Base-by-base conservation (phyloP, 2,797 vertebrate genomes). In the Aotus griseimembra region DNA sequence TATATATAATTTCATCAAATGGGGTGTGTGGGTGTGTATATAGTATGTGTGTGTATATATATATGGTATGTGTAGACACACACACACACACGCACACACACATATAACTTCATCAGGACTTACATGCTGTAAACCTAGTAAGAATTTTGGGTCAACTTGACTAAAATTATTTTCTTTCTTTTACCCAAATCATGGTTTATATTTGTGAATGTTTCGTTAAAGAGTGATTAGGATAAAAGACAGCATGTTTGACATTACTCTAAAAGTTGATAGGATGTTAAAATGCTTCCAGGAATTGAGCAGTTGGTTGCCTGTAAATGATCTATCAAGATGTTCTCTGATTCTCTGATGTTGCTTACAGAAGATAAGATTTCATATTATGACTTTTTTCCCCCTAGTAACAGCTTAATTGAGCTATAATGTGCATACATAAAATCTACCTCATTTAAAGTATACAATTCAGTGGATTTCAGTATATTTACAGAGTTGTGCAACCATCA, bases 141-240 rank as follows among this genome's bases (percentile, higher is more conserved):
- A 33, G 4, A 30, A 11, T 96, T 97, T 97, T 96, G 67, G 90
- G 95, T 57, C 24, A 83, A 70, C 36, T 50, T 93, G 4, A 75
- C 33, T 83, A 80, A 82, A 95, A 91, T 70, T n/a, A 75, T 39
- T 33, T 94, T 48, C 33, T 92, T 57, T 26, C 22, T 93, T 95
- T 95, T 87, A 86, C n/a, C 15, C 50, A 86, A 85, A 89, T 86
- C 8, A 39, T 83, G 50, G 28, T 94, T 75, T 83, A 72, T 57
- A 5, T 41, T 64, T 87, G 55, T 73, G 75, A 88, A n/a, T 44
- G 55, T 77, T 83, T 76, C n/a, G 48, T 58, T 92, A 50, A 90
- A 90, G 44, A 88, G 46, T 58, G 19, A 92, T 33, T 75, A 67
- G 52, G 22, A 61, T 41, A 67, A 93, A 80, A 95, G n/a, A 46